Evolutionary conservation across 2,113 vertebrate genomes (phyloP).

Genomic region (Anser cygnoides): DNA sequence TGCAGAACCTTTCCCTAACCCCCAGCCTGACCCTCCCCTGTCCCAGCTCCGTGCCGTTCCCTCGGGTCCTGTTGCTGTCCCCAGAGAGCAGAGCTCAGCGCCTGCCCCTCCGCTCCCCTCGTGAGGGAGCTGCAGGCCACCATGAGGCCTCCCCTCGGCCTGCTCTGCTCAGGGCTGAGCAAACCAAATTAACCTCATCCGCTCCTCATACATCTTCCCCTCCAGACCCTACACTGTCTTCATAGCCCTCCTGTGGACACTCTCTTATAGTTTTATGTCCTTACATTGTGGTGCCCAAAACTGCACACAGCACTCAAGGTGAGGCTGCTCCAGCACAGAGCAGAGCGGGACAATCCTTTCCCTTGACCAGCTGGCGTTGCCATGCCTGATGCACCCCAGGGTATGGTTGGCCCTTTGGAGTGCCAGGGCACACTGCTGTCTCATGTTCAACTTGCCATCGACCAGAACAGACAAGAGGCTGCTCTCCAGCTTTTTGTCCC

Average conservation of each 20-base stretch:
- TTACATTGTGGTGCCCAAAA: background rate
- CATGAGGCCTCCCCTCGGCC: no score
- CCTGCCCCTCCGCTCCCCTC: background rate
- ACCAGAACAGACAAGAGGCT: no score
- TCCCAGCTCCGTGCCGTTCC: background rate
- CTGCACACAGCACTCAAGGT: background rate
- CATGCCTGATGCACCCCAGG: no score
- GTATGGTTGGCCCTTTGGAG: no score
- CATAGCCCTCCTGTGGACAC: no score
- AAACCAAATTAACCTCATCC: no score
- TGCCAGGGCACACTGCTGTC: no score
- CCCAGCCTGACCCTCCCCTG: background rate
- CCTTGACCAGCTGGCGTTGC: background rate
- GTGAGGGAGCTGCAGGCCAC: no score
- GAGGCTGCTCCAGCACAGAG: background rate
- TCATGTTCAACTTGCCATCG: no score
- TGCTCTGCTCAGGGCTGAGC: no score
- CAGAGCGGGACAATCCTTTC: background rate
- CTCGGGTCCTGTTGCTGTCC: background rate
- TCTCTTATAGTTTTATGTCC: no score
- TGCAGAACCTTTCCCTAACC: background rate
- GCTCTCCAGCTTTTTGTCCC: background rate
- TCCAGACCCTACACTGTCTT: background rate
- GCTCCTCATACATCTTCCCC: background rate
- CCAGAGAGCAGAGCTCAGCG: background rate